phyloP scores from a whole-genome alignment of 2,113 vertebrate genomes.

The Ginglymostoma cirratum region DNA sequence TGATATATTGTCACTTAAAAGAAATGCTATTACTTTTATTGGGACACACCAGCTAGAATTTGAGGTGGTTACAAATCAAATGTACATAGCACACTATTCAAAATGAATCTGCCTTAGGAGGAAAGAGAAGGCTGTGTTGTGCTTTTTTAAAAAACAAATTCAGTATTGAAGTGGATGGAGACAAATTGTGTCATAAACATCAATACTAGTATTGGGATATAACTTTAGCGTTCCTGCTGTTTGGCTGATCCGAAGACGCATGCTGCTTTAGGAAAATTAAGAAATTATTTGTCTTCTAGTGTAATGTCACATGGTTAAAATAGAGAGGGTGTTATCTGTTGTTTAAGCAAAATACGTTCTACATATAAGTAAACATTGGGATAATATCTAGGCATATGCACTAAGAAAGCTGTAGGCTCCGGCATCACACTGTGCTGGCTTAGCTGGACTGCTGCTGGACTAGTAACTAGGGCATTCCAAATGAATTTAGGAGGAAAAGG shows the following conservation, averaged over 20 bases:
- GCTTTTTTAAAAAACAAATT: background rate
- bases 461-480: background rate
- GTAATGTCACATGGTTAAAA: background rate
- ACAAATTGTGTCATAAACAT: background rate
- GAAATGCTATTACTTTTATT: constrained; percentile 9
- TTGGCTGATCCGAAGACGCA: background rate
- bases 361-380: too few relatives aligned
- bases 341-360: background rate
- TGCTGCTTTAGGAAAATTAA: background rate
- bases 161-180: background rate
- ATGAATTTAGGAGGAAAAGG: background rate
- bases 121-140: background rate
- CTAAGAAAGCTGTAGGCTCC: too few relatives aligned
- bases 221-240: background rate
- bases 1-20: constrained; percentile 32
- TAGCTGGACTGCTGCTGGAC: background rate
- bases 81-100: background rate
- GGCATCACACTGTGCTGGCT: too few relatives aligned
- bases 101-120: background rate
- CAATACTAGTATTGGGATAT: background rate
- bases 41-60: constrained; percentile 12
- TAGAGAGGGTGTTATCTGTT: background rate
- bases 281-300: background rate
- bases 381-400: too few relatives aligned
- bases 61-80: constrained; percentile 30